These are phyloP conservation scores for Drosophila trapezifrons DNA, from an alignment of 1,140 invertebrate genomes.

Conservation along the genomic window DNA sequence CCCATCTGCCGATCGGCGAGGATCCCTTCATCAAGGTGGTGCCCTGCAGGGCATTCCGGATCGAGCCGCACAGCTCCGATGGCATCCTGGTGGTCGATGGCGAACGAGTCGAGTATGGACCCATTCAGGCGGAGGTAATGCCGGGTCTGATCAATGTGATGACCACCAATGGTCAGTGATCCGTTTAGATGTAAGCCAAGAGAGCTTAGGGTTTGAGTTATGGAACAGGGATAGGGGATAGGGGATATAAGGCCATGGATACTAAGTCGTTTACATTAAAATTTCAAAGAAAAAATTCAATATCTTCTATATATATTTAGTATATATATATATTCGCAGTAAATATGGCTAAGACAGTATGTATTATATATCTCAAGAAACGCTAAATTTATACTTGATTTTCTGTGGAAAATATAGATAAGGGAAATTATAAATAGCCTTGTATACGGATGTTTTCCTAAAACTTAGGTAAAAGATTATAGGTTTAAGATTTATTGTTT, in stretches of 20 bases:
- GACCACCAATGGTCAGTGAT: conserved; percentile 83
- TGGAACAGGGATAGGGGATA: neutral
- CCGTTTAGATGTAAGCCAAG: neutral
- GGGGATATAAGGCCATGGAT: neutral
- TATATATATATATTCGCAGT: no score
- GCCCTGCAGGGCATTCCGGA: conserved; percentile 93
- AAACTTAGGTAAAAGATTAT: neutral
- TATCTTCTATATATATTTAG: no score
- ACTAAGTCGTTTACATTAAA: neutral
- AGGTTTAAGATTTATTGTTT: no score
- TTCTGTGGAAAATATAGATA: neutral
- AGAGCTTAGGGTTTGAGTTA: neutral
- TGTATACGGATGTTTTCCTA: no score
- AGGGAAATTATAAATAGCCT: neutral
- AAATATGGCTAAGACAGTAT: no score
- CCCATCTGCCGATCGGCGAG: conserved; percentile 86
- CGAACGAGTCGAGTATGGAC: conserved; percentile 92
- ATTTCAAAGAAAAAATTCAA: no score
- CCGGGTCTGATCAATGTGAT: conserved; percentile 91
- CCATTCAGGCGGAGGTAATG: conserved; percentile 94
- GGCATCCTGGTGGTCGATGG: conserved; percentile 96
- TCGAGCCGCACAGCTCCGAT: conserved; percentile 89
- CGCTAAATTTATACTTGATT: neutral
- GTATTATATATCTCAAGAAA: neutral
- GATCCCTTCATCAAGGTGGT: conserved; percentile 88